Percentiles rank a stretch among this genome's conserved stretches.
phyloP scores from a whole-genome alignment of 2,797 vertebrate genomes.

The Anniella stebbinsi region DNA sequence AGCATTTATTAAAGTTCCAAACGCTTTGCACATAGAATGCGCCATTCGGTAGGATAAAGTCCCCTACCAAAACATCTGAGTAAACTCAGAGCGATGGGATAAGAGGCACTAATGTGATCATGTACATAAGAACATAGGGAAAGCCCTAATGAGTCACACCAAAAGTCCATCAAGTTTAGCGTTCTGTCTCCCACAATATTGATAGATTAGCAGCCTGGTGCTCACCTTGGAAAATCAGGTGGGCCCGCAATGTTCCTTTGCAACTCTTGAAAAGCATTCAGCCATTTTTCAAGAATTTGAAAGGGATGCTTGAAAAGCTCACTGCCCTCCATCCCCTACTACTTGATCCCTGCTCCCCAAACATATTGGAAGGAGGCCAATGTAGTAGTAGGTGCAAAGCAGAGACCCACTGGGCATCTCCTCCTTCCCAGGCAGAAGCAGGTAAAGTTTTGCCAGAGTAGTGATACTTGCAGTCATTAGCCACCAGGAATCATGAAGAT shows the following conservation, averaged over 20 bases:
- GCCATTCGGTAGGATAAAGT: too few species aligned
- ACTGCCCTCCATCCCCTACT: background rate
- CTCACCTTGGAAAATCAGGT: background rate
- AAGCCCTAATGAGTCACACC: too few species aligned
- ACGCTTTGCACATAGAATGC: too few species aligned
- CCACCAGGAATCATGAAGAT: background rate
- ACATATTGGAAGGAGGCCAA: background rate
- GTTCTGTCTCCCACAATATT: too few species aligned
- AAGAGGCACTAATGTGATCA: too few species aligned
- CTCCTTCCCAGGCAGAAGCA: background rate
- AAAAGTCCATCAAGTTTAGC: too few species aligned
- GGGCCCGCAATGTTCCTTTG: background rate
- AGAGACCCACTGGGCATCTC: background rate
- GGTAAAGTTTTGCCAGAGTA: background rate
- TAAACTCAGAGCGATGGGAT: too few species aligned
- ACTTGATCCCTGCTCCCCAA: background rate
- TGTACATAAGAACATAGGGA: too few species aligned
- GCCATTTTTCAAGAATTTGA: background rate
- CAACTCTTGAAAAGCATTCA: background rate
- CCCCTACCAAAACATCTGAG: too few species aligned
- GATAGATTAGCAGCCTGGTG: background rate
- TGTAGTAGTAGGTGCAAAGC: background rate
- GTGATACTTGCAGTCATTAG: background rate
- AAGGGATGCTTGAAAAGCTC: background rate
- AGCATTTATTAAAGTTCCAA: too few species aligned